Percentiles rank a stretch among this genome's conserved stretches.
Evolutionary conservation across 2,113 vertebrate species (phyloP).

Genomic region (Arenaria interpres): DNA sequence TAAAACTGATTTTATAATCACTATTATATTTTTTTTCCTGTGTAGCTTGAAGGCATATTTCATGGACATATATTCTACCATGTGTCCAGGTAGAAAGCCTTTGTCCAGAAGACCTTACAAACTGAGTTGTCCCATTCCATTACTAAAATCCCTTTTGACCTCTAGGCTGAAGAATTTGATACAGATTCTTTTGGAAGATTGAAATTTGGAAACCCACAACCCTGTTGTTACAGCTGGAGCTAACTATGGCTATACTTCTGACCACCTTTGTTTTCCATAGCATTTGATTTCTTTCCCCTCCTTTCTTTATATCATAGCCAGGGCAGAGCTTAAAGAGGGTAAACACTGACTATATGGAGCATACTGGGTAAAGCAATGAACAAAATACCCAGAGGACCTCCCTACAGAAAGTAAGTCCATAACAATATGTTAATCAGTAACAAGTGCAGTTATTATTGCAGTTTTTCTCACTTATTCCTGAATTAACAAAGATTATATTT

Average conservation of each 20-base stretch:
- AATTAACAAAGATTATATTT: neutral
- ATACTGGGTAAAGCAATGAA: neutral
- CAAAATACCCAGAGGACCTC: neutral
- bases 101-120: neutral
- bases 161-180: constrained; percentile 37
- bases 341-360: neutral
- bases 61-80: neutral
- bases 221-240: constrained; percentile 60
- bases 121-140: constrained; percentile 4
- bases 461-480: neutral
- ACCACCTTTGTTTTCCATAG: constrained; percentile 37
- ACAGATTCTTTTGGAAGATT: constrained; percentile 43
- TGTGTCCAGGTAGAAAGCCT: neutral
- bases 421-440: neutral
- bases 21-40: neutral
- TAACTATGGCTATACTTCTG: constrained; percentile 11
- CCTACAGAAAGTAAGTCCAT: neutral
- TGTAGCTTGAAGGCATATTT: neutral
- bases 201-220: constrained; percentile 50
- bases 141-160: constrained; percentile 29
- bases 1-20: neutral
- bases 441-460: neutral
- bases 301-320: neutral
- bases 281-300: constrained; percentile 37
- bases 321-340: neutral